Conservation (phyloP, 1,140 invertebrate species). For the Lasioglossum albipes region DNA sequence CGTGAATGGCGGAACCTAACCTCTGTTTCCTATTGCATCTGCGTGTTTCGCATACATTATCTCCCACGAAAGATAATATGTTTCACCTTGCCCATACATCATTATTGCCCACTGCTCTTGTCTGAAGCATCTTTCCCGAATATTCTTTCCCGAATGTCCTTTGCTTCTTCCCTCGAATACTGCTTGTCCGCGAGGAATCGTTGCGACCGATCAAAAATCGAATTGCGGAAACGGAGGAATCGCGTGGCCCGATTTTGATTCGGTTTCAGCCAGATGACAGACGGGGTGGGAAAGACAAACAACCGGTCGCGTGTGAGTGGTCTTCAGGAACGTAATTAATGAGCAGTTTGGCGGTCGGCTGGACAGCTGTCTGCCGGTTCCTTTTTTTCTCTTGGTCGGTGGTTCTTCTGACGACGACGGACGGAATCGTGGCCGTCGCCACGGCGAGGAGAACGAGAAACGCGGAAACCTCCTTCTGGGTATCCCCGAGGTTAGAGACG, state of each 20-base stretch:
- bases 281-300: slow-evolving; percentile 64
- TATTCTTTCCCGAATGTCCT: too few relatives aligned
- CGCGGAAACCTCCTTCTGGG: slow-evolving; percentile 70
- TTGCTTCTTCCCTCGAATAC: too few relatives aligned
- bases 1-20: too few relatives aligned
- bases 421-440: slow-evolving; percentile 67
- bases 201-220: not conserved
- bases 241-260: slow-evolving; percentile 61
- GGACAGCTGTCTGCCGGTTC: slow-evolving; percentile 78
- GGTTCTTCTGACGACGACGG: slow-evolving; percentile 52
- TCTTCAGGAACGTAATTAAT: slow-evolving; percentile 75
- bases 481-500: slow-evolving; percentile 62
- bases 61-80: not conserved
- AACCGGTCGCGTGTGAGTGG: slow-evolving; percentile 63
- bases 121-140: too few relatives aligned
- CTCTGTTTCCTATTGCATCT: too few relatives aligned
- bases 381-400: slow-evolving; percentile 24
- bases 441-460: slow-evolving; percentile 58
- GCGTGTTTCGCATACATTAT: not conserved
- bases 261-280: slow-evolving; percentile 30
- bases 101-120: too few relatives aligned
- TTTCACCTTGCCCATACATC: too few relatives aligned
- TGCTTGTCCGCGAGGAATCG: too few relatives aligned
- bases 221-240: slow-evolving; percentile 28
- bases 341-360: slow-evolving; percentile 77